phyloP scores from a whole-genome alignment of 2,797 vertebrate genomes.

The Takifugu ocellatus region DNA sequence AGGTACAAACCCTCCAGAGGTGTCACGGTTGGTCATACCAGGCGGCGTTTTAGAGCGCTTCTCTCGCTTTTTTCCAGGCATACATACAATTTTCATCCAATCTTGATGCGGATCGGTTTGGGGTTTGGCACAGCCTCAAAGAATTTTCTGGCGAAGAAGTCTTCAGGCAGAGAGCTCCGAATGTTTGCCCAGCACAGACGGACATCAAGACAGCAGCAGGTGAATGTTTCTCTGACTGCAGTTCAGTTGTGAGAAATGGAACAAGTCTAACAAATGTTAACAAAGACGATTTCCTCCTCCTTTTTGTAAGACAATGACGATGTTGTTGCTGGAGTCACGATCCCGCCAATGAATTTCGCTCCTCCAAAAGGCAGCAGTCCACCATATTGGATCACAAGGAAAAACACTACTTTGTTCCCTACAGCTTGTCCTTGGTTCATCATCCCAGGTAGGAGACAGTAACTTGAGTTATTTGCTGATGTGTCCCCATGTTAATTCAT shows the following conservation, averaged over 20 bases:
- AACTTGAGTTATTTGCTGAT: background rate
- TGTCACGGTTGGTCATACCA: background rate
- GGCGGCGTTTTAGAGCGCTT: background rate
- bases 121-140: conserved; percentile 48
- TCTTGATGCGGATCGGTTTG: conserved; percentile 36
- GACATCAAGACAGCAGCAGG: no score
- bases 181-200: no score
- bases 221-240: no score
- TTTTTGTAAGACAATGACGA: background rate
- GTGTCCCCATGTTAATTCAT: background rate
- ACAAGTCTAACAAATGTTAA: no score
- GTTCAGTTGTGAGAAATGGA: background rate
- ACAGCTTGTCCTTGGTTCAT: conserved; percentile 45
- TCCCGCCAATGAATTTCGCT: background rate
- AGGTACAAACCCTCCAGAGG: conserved; percentile 34
- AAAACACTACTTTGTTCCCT: conserved; percentile 38
- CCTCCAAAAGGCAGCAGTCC: background rate
- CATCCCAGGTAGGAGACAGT: conserved; percentile 41
- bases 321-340: background rate
- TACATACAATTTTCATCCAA: conserved; percentile 45
- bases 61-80: conserved; percentile 34
- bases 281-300: no score
- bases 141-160: conserved; percentile 5
- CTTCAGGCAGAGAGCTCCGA: conserved; percentile 16
- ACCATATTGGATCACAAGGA: conserved; percentile 48